Evolutionary conservation across 2,888 invertebrate species (phyloP).

Genomic region (Deilephila elpenor): DNA sequence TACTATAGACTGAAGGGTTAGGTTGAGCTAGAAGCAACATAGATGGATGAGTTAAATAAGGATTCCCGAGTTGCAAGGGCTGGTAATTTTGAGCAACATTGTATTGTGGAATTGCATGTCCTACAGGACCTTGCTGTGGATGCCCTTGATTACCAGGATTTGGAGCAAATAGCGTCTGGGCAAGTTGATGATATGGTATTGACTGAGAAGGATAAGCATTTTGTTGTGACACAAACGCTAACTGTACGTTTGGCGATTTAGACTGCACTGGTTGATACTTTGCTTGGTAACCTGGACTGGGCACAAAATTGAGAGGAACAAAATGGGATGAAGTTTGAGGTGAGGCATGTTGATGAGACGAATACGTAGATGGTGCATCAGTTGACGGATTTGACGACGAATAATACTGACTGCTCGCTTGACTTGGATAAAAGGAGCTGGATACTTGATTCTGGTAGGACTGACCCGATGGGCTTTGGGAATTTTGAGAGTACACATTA

Average conservation of each 20-base stretch:
- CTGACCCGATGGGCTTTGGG: slow-evolving; percentile 51
- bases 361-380: slow-evolving; percentile 50
- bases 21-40: slow-evolving; percentile 72
- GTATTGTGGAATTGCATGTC: slow-evolving; percentile 55
- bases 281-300: slow-evolving; percentile 74
- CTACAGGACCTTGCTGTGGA: slow-evolving; percentile 54
- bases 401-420: slow-evolving; percentile 68
- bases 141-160: slow-evolving; percentile 51
- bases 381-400: slow-evolving; percentile 53
- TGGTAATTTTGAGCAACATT: slow-evolving; percentile 63
- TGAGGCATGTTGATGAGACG: slow-evolving; percentile 46
- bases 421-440: slow-evolving; percentile 75
- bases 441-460: slow-evolving; percentile 67
- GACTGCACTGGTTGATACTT: slow-evolving; percentile 75
- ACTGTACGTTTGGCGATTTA: slow-evolving; percentile 67
- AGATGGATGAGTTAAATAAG: slow-evolving; percentile 68
- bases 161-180: slow-evolving; percentile 56
- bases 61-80: slow-evolving; percentile 56
- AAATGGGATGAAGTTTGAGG: slow-evolving; percentile 66
- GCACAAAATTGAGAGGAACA: slow-evolving; percentile 71
- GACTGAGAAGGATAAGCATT: slow-evolving; percentile 55
- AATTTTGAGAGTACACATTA: slow-evolving; percentile 69
- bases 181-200: slow-evolving; percentile 63
- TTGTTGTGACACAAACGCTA: slow-evolving; percentile 69
- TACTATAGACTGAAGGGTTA: slow-evolving; percentile 67